These are phyloP conservation scores for Amphiprion ocellaris DNA, from an alignment of 2,113 vertebrate genomes.

Conservation along the genomic window DNA sequence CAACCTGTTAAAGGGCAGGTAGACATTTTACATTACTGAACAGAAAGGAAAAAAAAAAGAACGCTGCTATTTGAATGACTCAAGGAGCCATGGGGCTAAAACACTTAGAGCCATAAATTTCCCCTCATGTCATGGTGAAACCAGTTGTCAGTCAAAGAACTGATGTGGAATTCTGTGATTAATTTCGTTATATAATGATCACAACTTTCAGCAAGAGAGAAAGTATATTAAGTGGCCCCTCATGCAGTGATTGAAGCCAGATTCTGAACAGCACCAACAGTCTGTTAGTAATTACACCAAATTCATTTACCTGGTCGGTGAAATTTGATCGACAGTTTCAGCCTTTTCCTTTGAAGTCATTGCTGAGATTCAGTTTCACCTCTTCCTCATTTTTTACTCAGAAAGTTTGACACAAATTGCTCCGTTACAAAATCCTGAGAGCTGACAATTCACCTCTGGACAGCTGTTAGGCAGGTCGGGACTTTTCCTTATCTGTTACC, in stretches of 20 bases:
- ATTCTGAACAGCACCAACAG: too few species aligned
- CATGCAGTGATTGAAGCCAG: too few species aligned
- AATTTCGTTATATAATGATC: neutral
- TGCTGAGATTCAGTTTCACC: slow-evolving; percentile 20
- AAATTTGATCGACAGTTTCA: neutral
- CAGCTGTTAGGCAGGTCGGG: slow-evolving; percentile 51
- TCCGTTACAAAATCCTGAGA: slow-evolving; percentile 32
- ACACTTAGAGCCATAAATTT: slow-evolving; percentile 30
- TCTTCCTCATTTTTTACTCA: neutral
- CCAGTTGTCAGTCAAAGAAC: neutral
- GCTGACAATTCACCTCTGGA: slow-evolving; percentile 45
- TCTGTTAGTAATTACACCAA: neutral
- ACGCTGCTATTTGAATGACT: slow-evolving; percentile 16
- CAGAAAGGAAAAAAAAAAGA: neutral
- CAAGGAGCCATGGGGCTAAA: slow-evolving; percentile 7
- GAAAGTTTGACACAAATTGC: slow-evolving; percentile 52
- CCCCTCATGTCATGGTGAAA: neutral
- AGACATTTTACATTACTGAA: slow-evolving; percentile 10
- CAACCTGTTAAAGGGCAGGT: slow-evolving; percentile 35
- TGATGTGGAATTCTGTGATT: neutral
- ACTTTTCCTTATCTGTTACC: slow-evolving; percentile 51
- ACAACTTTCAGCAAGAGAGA: neutral
- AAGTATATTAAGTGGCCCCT: neutral
- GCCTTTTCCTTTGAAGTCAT: neutral
- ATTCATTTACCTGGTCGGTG: neutral